Evolutionary conservation across 2,797 vertebrate genomes (phyloP).

Genomic region (Acanthornis magna): DNA sequence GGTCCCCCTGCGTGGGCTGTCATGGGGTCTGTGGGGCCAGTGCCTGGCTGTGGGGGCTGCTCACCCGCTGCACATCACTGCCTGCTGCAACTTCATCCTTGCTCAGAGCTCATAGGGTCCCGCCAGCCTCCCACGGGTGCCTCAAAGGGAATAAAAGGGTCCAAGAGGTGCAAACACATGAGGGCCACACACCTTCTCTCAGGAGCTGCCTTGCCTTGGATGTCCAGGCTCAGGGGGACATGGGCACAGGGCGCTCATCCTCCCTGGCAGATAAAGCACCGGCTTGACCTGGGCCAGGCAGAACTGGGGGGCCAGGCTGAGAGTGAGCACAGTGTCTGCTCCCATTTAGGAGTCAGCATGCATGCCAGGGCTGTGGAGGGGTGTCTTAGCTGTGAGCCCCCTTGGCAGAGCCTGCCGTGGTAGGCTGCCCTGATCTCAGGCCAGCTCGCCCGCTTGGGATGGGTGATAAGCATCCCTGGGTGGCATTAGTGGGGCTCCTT

Average conservation of each 20-base stretch:
- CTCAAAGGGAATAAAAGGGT: neutral
- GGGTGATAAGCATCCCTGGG: neutral
- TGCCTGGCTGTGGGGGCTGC: neutral
- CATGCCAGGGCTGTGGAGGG: fast-evolving
- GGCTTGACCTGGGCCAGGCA: neutral
- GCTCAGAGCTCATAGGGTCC: neutral
- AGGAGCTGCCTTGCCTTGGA: fast-evolving
- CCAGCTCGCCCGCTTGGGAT: fast-evolving
- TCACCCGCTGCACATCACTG: fast-evolving
- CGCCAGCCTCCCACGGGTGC: neutral
- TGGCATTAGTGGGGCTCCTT: neutral
- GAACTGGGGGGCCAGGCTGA: neutral
- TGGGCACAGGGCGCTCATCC: neutral
- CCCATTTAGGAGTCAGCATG: neutral
- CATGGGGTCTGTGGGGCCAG: neutral
- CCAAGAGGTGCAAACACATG: fast-evolving
- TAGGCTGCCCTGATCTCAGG: neutral
- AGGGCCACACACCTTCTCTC: neutral
- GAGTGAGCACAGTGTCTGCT: neutral
- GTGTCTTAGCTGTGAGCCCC: neutral
- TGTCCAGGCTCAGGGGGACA: fast-evolving
- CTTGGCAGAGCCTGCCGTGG: fast-evolving
- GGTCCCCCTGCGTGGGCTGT: neutral
- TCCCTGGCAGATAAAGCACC: neutral
- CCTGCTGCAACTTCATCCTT: conserved; percentile 11